Conservation (phyloP, 2,888 invertebrate species). For the Masnerella sp. region DNA sequence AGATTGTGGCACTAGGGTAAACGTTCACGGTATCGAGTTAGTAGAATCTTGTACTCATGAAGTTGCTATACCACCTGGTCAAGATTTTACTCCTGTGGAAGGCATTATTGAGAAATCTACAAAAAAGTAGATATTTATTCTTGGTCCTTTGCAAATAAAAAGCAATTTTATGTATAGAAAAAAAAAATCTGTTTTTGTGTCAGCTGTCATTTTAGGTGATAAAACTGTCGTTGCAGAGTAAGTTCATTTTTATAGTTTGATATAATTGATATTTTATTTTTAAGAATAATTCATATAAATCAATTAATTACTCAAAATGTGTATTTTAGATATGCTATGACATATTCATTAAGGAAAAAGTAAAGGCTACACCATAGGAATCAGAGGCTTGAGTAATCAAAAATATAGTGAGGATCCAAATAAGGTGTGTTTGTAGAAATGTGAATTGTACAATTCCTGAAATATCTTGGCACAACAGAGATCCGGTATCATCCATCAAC, state of each 20-base stretch:
- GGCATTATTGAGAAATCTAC: conserved; percentile 85
- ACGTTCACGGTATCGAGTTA: conserved; percentile 39
- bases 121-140: conserved; percentile 94
- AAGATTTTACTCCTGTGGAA: conserved; percentile 84
- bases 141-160: conserved; percentile 99
- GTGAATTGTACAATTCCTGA: conserved; percentile 98
- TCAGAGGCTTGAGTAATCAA: conserved; percentile 99
- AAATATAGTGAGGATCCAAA: conserved; percentile 99
- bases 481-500: conserved; percentile 94
- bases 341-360: conserved; percentile 93
- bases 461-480: conserved; percentile 98
- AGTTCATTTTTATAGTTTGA: conserved; percentile 78
- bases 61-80: conserved; percentile 94
- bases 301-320: too few relatives aligned
- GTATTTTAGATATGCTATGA: conserved; percentile 92
- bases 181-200: conserved; percentile 98
- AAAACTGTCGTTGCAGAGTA: conserved; percentile 99
- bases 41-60: conserved; percentile 97
- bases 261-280: too few relatives aligned
- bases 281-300: too few relatives aligned
- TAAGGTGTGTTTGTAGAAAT: too few relatives aligned
- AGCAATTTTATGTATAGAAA: conserved; percentile 97
- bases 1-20: conserved; percentile 87
- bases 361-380: conserved; percentile 99
- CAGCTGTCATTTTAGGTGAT: conserved; percentile 99